Evolutionary conservation across 2,888 invertebrate genomes (phyloP).

Genomic region (Endomychus coccineus): DNA sequence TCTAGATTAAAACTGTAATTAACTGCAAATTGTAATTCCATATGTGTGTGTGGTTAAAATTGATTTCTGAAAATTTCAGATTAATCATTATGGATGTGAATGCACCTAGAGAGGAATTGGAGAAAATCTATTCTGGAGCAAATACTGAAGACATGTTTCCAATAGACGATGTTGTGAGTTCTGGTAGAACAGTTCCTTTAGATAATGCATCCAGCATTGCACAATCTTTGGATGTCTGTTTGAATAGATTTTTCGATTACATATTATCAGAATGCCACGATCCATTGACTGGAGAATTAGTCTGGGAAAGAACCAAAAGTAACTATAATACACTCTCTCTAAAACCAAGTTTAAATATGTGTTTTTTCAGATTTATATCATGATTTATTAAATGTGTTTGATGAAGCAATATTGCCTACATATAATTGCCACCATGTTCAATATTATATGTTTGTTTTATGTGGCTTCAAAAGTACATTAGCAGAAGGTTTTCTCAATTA

Average conservation of each 20-base stretch:
- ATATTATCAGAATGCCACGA: constrained; percentile 54
- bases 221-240: constrained; percentile 67
- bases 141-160: constrained; percentile 45
- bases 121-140: constrained; percentile 45
- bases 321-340: constrained; percentile 5
- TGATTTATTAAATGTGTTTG: constrained; percentile 63
- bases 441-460: constrained; percentile 67
- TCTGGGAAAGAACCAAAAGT: constrained; percentile 53
- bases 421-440: constrained; percentile 75
- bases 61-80: too few species aligned
- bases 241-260: constrained; percentile 66
- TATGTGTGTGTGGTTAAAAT: too few species aligned
- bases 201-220: constrained; percentile 43
- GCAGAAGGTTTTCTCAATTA: constrained; percentile 60
- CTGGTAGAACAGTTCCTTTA: not conserved
- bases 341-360: not conserved
- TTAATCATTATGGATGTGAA: constrained; percentile 70
- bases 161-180: constrained; percentile 48
- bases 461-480: constrained; percentile 55
- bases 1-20: too few species aligned
- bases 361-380: constrained; percentile 45
- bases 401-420: constrained; percentile 73
- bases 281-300: constrained; percentile 41
- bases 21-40: too few species aligned
- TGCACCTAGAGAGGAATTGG: constrained; percentile 50